Evolutionary conservation across 2,113 vertebrate genomes (phyloP), one percentile per base, ranked within the genome.

Genomic region (Syrmaticus mikado): DNA sequence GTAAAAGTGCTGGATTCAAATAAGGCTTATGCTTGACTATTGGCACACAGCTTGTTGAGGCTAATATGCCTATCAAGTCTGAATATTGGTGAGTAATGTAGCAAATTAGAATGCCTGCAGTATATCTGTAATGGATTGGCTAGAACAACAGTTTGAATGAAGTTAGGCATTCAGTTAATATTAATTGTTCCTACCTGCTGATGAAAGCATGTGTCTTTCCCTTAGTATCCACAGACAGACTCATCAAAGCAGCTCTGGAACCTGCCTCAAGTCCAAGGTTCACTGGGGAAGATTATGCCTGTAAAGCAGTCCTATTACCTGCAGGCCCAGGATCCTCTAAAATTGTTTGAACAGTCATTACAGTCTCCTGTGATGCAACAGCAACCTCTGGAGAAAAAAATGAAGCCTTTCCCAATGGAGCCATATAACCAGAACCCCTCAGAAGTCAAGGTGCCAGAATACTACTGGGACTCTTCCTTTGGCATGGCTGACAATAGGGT

Each of bases 391-490:
- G 99, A 99, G 96, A 99, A 99, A 97, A 99, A 99, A 97, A 98
- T 99, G 97, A 99, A 99, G 97, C 97, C 97, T 98, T 99, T 98
- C 91, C 98, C 98, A 91, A 97, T 98, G 97, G 98, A 98, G 97
- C 97, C 98, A 97, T 98, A 98, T 97, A 98, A 97, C 97, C 98
- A 98, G 81, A 98, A 97, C 72, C 96, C 98, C 97, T 98, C 98
- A 82, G 98, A 99, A 91, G 97, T 99, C 65, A 99, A 99, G 95
- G 96, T 99, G 97, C 98, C 98, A 86, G 99, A 99, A 72, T 99
- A 98, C 98, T 99, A 99, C 97, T 99, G 99, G 99, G 99, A 99
- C 74, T 97, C 98, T 38, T 92, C 98, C 20, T 99, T 99, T 94
- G 97, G 98, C 82, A 95, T 99, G 96, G 95, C 98, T 34, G 99